These are phyloP conservation scores for Xylocopa sonorina DNA, from an alignment of 1,140 invertebrate species.

Conservation along the genomic window DNA sequence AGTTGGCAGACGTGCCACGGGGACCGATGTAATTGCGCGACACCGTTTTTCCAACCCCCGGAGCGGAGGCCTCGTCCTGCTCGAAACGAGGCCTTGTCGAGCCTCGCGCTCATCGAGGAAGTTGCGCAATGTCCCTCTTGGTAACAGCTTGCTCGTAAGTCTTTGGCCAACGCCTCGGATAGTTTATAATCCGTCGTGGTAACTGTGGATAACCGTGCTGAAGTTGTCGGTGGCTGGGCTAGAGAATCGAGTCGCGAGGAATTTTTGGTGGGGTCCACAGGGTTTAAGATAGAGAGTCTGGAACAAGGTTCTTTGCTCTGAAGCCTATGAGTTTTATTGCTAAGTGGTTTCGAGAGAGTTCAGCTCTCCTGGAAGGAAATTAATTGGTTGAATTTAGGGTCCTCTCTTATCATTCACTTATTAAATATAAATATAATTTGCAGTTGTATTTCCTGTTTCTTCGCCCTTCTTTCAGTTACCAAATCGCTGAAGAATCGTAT, in stretches of 20 bases:
- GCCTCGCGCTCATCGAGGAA: not conserved
- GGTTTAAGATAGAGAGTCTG: too few species aligned
- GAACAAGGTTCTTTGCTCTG: too few species aligned
- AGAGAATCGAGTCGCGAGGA: not conserved
- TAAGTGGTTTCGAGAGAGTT: too few species aligned
- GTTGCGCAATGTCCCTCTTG: not conserved
- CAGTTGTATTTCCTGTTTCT: too few species aligned
- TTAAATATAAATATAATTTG: too few species aligned
- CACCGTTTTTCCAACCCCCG: conserved; percentile 25
- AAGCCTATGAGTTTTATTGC: too few species aligned
- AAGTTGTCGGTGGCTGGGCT: not conserved
- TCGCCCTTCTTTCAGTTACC: too few species aligned
- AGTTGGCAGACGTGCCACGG: conserved; percentile 46
- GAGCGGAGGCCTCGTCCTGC: not conserved
- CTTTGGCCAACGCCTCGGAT: not conserved
- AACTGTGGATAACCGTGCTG: not conserved
- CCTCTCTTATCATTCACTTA: too few species aligned
- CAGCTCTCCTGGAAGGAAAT: too few species aligned
- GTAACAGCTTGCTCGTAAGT: not conserved
- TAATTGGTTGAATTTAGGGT: too few species aligned
- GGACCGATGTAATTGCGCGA: conserved; percentile 49
- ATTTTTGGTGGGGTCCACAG: not conserved
- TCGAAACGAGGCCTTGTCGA: not conserved
- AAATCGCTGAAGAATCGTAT: too few species aligned
- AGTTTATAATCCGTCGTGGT: conserved; percentile 10